These are phyloP conservation scores for Metacarcinus magister DNA, from an alignment of 2,888 invertebrate genomes.

Conservation along the genomic window DNA sequence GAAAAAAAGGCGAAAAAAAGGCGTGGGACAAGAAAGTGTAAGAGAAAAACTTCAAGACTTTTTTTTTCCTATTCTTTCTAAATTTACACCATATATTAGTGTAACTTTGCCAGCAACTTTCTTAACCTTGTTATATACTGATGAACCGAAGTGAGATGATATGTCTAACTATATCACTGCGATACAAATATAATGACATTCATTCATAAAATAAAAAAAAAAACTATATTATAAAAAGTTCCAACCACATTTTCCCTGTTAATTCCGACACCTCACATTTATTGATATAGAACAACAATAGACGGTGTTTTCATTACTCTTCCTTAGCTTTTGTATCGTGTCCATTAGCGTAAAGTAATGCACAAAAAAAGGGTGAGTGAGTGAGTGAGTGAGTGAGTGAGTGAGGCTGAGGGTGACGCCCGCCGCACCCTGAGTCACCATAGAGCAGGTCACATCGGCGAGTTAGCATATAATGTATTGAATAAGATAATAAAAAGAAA, in stretches of 20 bases:
- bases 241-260: too few species aligned
- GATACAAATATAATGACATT: too few species aligned
- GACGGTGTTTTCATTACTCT: neutral
- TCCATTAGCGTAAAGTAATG: neutral
- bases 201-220: too few species aligned
- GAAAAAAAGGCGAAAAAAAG: neutral
- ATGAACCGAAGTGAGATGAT: neutral
- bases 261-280: neutral
- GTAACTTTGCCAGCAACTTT: neutral
- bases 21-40: neutral
- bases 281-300: neutral
- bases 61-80: neutral
- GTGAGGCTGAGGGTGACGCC: neutral
- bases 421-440: neutral
- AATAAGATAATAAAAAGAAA: neutral
- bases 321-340: neutral
- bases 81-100: neutral
- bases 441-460: neutral
- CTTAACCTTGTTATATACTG: neutral
- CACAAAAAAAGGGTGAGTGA: neutral
- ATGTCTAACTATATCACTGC: too few species aligned
- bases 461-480: slow-evolving; percentile 4
- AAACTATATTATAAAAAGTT: too few species aligned
- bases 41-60: neutral
- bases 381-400: neutral